phyloP scores from a whole-genome alignment of 2,888 invertebrate genomes.

The Theodoxus fluviatilis region DNA sequence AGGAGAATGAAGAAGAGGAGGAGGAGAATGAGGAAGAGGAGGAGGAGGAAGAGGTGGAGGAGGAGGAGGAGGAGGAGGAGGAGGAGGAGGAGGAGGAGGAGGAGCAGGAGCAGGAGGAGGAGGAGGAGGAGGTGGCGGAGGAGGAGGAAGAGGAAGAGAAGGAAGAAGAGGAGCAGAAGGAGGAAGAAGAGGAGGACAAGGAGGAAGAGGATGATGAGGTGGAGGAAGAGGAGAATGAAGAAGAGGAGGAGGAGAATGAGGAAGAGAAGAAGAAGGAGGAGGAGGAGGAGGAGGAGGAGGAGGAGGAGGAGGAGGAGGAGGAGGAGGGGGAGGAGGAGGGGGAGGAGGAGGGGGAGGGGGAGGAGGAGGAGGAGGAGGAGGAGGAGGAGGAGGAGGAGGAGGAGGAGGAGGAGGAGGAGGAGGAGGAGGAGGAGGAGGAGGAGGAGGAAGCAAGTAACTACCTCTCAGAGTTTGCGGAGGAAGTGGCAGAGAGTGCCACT shows the following conservation, averaged over 20 bases:
- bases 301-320: neutral
- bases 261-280: neutral
- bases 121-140: too few relatives aligned
- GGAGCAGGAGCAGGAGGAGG: too few relatives aligned
- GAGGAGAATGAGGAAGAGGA: neutral
- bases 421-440: neutral
- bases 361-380: neutral
- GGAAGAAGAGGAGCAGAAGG: neutral
- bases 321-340: conserved; percentile 7
- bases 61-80: neutral
- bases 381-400: neutral
- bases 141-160: neutral
- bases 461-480: too few relatives aligned
- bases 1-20: conserved; percentile 1
- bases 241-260: neutral
- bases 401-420: neutral
- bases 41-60: neutral
- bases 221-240: neutral
- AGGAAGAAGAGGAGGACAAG: neutral
- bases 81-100: neutral
- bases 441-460: neutral
- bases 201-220: neutral
- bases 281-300: neutral
- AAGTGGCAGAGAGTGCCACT: too few relatives aligned
- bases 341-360: neutral